Evolutionary conservation across 2,113 vertebrate species (phyloP), one percentile per base, ranked within the genome.

Genomic region (Oreochromis niloticus): DNA sequence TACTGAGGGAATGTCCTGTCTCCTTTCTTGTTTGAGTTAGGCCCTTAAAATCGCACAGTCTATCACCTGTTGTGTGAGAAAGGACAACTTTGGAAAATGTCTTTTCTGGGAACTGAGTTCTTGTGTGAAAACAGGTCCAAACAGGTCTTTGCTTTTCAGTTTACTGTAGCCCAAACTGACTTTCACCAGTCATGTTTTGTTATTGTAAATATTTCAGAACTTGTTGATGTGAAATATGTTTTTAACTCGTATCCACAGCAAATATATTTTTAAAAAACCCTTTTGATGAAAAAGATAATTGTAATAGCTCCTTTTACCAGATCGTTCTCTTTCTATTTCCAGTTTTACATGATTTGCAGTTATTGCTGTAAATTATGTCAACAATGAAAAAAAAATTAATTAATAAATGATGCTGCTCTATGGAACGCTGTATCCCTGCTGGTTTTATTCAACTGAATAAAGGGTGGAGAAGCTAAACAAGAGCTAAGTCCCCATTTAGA

Each of bases 401-500:
- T n/a, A 68, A 36, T 36, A 63, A 54, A 54, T 83, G 73, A 39
- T 56, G 61, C 13, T 30, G 50, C 73, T 46, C 14, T 6, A 9
- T 2, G 14, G 43, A 48, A 32, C 36, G 6, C 73, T 80, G 41
- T n/a, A 43, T 12, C 66, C 41, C 68, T 82, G 27, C 22, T 57
- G 24, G 22, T 79, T 89, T 78, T 19, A 59, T 75, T 66, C 11
- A 79, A 71, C 48, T 80, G 34, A 71, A 84, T 80, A 41, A 12
- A 56, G 17, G 13, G 43, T 52, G 61, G 56, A 87, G 84, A 75
- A 83, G 48, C 54, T 56, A 84, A 89, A 90, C 83, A 85, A 80
- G 63, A 63, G 61, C 19, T 52, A 80, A 73, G 63, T 81, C 39
- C 46, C 19, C 80, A 92, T 90, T 91, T 87, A 92, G 79, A 39